Evolutionary conservation across 1,140 invertebrate genomes (phyloP).

Genomic region (Armadillidium nasatum): DNA sequence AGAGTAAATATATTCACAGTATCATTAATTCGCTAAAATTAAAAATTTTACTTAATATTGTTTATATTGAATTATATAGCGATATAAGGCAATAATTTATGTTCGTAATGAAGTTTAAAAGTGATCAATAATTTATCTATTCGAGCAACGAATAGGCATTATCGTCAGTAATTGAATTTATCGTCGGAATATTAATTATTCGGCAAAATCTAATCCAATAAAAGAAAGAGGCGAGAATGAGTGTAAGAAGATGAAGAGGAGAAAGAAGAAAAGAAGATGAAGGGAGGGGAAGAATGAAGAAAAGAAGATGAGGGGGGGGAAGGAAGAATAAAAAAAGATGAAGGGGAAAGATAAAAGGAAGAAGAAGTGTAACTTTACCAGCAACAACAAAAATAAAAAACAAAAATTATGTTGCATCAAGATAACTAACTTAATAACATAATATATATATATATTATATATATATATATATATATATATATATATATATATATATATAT

Average conservation of each 20-base stretch:
- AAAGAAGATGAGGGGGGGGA: too few species aligned
- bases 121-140: neutral
- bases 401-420: too few species aligned
- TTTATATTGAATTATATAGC: neutral
- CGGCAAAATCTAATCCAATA: neutral
- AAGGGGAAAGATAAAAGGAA: neutral
- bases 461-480: conserved; percentile 6
- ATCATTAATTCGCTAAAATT: neutral
- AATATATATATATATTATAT: neutral
- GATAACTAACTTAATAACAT: neutral
- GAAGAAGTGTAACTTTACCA: too few species aligned
- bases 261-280: neutral
- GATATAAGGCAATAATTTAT: neutral
- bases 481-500: neutral
- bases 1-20: too few species aligned
- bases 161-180: neutral
- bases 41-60: neutral
- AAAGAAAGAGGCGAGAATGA: neutral
- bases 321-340: neutral
- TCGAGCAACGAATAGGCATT: neutral
- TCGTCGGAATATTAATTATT: conserved; percentile 1
- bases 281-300: neutral
- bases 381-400: too few species aligned
- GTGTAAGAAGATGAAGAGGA: too few species aligned
- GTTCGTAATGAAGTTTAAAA: neutral